These are phyloP conservation scores for Nymphalis io DNA, from an alignment of 1,140 invertebrate genomes.

Conservation along the genomic window DNA sequence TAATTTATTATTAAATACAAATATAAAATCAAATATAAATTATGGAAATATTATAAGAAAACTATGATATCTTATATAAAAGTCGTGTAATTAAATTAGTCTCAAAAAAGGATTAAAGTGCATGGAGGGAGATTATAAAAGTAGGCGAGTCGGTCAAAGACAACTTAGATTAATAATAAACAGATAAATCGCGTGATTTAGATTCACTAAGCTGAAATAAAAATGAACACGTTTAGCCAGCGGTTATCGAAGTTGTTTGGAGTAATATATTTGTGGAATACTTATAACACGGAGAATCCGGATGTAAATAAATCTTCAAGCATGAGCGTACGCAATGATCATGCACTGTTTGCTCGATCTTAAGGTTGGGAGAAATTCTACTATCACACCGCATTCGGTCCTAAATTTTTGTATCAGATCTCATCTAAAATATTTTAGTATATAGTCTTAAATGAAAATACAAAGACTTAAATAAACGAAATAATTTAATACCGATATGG, in stretches of 20 bases:
- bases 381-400: too few relatives aligned
- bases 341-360: conserved; percentile 34
- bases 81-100: too few relatives aligned
- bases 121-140: too few relatives aligned
- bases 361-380: neutral
- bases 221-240: conserved; percentile 39
- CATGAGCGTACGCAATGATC: conserved; percentile 56
- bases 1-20: neutral
- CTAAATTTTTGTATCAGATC: too few relatives aligned
- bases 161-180: conserved; percentile 28
- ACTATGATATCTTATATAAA: too few relatives aligned
- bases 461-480: too few relatives aligned
- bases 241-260: conserved; percentile 35
- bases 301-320: conserved; percentile 71
- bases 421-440: too few relatives aligned
- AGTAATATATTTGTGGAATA: conserved; percentile 46
- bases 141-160: conserved; percentile 13
- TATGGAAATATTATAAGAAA: too few relatives aligned
- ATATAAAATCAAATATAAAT: too few relatives aligned
- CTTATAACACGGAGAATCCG: conserved; percentile 62
- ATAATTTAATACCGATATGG: too few relatives aligned
- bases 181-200: neutral
- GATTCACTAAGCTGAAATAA: conserved; percentile 29
- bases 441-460: too few relatives aligned
- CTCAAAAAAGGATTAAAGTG: too few relatives aligned